Base-by-base conservation (phyloP, 2,797 vertebrate genomes). In the Dipus sagitta region DNA sequence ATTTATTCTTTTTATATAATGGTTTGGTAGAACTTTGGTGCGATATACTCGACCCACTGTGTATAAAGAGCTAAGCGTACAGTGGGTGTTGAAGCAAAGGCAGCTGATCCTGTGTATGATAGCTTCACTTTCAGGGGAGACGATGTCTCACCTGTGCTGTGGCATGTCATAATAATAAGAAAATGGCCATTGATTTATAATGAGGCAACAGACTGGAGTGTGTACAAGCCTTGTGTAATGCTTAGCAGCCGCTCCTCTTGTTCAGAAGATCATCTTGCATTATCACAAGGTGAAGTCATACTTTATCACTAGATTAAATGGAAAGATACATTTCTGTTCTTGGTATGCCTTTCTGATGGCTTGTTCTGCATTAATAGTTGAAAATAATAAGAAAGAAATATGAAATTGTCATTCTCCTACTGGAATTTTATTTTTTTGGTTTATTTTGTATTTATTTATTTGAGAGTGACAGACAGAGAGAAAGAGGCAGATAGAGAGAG, bases 351-450 rank as follows among this genome's bases (percentile, higher is more conserved):
- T 84, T 91, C 47, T 79, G 34, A 21, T 71, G 58, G 24, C 17
- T 15, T 13, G 62, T 23, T 38, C 64, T 30, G 60, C 78, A 87
- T 2, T 15, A 64, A 34, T 88, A 76, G 76, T 52, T 52, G 32
- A 95, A 93, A 95, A 85, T 67, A 62, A 34, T 87, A 65, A 96
- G 58, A 38, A 79, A 89, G 54, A 76, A 67, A 4, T 6, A 78
- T 91, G 64, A 89, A 87, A 64, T 28, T 42, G 86, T 65, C 7
- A 68, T 65, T 86, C 67, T 91, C 90, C 77, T 71, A 6, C 0
- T 52, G 26, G 91, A 81, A 6, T 18, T 79, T 78, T 92, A 34
- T n/a, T n/a, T n/a, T n/a, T n/a, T n/a, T n/a, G n/a, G n/a, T n/a
- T n/a, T n/a, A n/a, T n/a, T n/a, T n/a, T n/a, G n/a, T n/a, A n/a